Base-by-base conservation (phyloP, 2,888 invertebrate genomes). In the Epinotia bilunana region DNA sequence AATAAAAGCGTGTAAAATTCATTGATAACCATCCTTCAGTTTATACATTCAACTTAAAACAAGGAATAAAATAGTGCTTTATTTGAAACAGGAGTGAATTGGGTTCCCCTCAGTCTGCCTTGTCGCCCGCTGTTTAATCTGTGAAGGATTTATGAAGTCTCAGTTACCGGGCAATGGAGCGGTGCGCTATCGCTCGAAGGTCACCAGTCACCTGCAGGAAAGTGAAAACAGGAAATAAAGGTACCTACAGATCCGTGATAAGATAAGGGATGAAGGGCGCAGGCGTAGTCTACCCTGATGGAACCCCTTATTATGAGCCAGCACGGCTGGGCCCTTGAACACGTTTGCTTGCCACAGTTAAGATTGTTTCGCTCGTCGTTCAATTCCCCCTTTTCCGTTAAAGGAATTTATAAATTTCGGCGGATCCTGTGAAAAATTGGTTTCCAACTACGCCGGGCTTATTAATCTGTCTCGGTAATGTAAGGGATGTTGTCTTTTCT, bases 261-360 rank as follows among this genome's bases (percentile, higher is more conserved):
- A 88, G 89, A 89, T 90, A 88, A 85, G 84, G 85, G 79, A 82
- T 80, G 83, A 85, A 86, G 82, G 83, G 83, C 82, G 82, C 79
- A 78, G 79, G 78, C 81, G 82, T 82, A 82, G 83, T 83, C 78
- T 81, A 83, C 86, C 84, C 81, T 81, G 82, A 83, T 81, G 84
- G 82, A 83, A 82, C 88, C 86, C 86, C 91, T 91, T 90, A 93
- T 94, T 93, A 94, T 92, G 93, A 88, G 83, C 85, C 81, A 84
- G 89, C 93, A 92, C 93, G 92, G 74, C 82, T 81, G 79, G 87
- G 80, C 84, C 90, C 93, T 94, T 90, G 88, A 92, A 93, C 93
- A 94, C 93, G 93, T 92, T 86, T 90, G 89, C 87, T 87, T 86
- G 87, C 89, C 87, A 88, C 90, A 88, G 90, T 89, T 90, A 90